Evolutionary conservation across 2,888 invertebrate genomes (phyloP), one percentile per base, ranked within the genome.

Genomic region (Polylopha cassiicola): DNA sequence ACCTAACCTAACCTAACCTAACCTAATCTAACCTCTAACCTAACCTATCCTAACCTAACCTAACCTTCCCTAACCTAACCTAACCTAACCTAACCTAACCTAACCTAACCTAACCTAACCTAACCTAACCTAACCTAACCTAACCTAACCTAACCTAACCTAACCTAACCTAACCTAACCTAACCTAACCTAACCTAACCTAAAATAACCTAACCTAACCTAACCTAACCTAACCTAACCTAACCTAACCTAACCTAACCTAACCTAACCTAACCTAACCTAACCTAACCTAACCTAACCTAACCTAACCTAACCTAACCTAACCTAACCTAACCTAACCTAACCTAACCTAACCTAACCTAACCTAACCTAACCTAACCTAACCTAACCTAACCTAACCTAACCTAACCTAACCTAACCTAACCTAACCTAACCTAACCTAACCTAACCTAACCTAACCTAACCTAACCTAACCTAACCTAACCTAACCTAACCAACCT

Each of bases 341-440:
- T 41, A 44, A 44, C 44, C 43, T 44, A 44, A 44, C 43, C 44
- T 44, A 44, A 44, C 44, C 44, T 39, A 44, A 44, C 44, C 44
- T 26, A 26, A 26, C 26, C 26, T 26, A 26, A 26, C 26, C 26
- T 38, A 38, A 44, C 38, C 44, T 43, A 43, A 43, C 43, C 43
- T 43, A 43, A 44, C 44, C 43, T 39, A 44, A 44, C 44, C 44
- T 39, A 39, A 44, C 38, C 44, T 39, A 39, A 44, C 38, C 44
- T 44, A 44, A 44, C 44, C 44, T 44, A 44, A 44, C 44, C 44
- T 34, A 36, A 37, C 37, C 29, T 29, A 29, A 29, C 29, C 29
- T 29, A 29, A 29, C 29, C 18, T 29, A 44, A 44, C 44, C 44
- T 39, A 44, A 44, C 44, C 44, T 44, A 39, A 44, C 39, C 44